Conservation (phyloP, 2,113 vertebrate genomes). For the Malurus elegans region DNA sequence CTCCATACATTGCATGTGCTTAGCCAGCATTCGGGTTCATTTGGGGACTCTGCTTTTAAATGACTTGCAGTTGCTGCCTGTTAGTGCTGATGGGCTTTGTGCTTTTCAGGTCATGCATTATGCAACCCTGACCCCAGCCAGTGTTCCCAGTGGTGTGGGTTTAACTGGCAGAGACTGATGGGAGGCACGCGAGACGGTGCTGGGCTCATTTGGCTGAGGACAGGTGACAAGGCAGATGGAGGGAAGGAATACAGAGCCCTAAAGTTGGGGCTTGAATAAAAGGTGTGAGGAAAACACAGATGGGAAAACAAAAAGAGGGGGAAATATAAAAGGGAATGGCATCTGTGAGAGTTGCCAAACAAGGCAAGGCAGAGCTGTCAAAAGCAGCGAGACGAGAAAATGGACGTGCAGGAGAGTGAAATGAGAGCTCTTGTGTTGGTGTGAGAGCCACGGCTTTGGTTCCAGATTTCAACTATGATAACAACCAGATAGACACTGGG, state of each 20-base stretch:
- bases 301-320: background rate
- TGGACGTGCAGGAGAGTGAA: background rate
- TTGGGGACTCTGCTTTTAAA: background rate
- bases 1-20: background rate
- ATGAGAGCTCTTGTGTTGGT: background rate
- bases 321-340: background rate
- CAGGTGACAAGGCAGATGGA: background rate
- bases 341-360: background rate
- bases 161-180: background rate
- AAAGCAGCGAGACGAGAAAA: background rate
- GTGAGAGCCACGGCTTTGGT: background rate
- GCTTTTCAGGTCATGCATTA: background rate
- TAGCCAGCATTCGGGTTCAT: background rate
- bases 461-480: background rate
- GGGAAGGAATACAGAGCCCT: background rate
- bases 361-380: background rate
- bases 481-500: background rate
- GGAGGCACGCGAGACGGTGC: fast-evolving
- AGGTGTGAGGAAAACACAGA: slow-evolving; percentile 22
- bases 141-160: background rate
- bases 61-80: background rate
- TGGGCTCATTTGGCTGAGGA: background rate
- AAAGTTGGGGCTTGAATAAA: background rate
- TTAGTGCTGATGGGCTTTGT: background rate
- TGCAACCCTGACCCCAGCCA: background rate